Evolutionary conservation across 2,797 vertebrate genomes (phyloP).

Genomic region (Tragopan temminckii): DNA sequence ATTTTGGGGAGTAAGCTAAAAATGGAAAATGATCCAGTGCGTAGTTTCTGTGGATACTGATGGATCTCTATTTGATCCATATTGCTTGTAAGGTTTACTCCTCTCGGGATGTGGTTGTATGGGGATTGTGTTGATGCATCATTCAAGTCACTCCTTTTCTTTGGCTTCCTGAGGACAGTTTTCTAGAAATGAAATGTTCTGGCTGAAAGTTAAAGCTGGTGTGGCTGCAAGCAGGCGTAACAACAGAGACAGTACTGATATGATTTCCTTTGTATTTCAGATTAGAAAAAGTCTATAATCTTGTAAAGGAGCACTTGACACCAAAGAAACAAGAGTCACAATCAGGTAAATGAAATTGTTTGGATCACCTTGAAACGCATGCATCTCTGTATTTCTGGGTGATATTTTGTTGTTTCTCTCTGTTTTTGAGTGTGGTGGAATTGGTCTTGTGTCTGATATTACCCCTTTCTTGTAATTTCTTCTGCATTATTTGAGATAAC

Average conservation of each 20-base stretch:
- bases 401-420: not conserved
- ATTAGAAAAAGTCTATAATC: slow-evolving; percentile 95
- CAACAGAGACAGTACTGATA: not conserved
- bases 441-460: not conserved
- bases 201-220: not conserved
- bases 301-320: slow-evolving; percentile 91
- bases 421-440: not conserved
- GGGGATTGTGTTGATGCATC: not conserved
- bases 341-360: slow-evolving; percentile 82
- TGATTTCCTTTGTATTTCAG: slow-evolving; percentile 79
- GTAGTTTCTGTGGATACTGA: not conserved
- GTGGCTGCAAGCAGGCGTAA: not conserved
- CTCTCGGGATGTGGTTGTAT: not conserved
- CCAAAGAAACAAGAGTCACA: slow-evolving; percentile 87
- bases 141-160: not conserved
- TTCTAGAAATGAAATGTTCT: not conserved
- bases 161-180: not conserved
- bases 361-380: not conserved
- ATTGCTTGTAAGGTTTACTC: not conserved
- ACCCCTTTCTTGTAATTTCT: not conserved
- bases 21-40: not conserved
- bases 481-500: not conserved
- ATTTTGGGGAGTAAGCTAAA: not conserved
- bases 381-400: not conserved
- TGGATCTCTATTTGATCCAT: not conserved